Percentiles rank a stretch among this genome's conserved stretches.
phyloP scores from a whole-genome alignment of 2,797 vertebrate species.

The Gephyroberyx darwinii region DNA sequence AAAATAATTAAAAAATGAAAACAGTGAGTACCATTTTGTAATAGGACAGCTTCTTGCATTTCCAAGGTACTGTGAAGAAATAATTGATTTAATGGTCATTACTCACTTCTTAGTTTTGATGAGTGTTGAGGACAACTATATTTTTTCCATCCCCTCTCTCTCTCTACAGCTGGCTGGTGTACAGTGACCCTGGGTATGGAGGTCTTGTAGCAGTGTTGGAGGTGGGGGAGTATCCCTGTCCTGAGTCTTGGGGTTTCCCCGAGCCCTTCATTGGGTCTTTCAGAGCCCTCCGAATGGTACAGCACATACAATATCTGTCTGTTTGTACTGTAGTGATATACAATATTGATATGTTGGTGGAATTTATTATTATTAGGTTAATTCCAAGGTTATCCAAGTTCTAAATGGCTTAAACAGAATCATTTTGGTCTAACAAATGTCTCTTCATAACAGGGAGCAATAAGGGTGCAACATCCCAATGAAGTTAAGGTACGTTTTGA shows the following conservation, averaged over 20 bases:
- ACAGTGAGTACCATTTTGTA: slow-evolving; percentile 15
- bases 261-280: slow-evolving; percentile 92
- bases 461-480: slow-evolving; percentile 89
- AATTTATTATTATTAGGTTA: too few species aligned
- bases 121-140: neutral
- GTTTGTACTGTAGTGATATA: neutral
- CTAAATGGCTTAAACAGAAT: too few species aligned
- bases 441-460: slow-evolving; percentile 84
- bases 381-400: too few species aligned
- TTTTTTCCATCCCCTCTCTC: slow-evolving; percentile 4
- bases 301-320: neutral
- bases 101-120: neutral
- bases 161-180: slow-evolving; percentile 90
- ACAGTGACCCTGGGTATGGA: slow-evolving; percentile 89
- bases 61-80: neutral
- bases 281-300: slow-evolving; percentile 92
- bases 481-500: slow-evolving; percentile 87
- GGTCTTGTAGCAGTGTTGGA: slow-evolving; percentile 89
- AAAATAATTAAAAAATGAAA: neutral
- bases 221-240: slow-evolving; percentile 90
- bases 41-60: neutral
- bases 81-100: neutral
- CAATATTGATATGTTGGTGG: too few species aligned
- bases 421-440: slow-evolving; percentile 11
- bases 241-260: slow-evolving; percentile 90